A percentile compares a stretch with the other conserved stretches of the same genome.
Conservation (phyloP, 2,797 vertebrate genomes). For the Leptodactylus fallax region DNA sequence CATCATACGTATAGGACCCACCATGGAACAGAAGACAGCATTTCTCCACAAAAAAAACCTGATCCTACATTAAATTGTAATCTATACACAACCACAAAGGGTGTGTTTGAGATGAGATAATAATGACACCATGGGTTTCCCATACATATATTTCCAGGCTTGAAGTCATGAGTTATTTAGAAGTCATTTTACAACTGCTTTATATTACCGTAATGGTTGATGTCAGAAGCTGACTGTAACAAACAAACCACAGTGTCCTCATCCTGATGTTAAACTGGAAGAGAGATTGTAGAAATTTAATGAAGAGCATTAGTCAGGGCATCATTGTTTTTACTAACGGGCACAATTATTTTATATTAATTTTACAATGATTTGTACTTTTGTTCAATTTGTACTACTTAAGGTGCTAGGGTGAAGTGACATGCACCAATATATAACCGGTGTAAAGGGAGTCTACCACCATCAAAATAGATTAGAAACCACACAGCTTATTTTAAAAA, state of each 20-base stretch:
- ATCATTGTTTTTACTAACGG: not conserved
- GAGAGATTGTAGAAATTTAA: too few species aligned
- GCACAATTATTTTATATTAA: too few species aligned
- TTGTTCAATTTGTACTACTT: too few species aligned
- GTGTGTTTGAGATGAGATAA: not conserved
- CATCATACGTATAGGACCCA: not conserved
- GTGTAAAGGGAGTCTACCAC: too few species aligned
- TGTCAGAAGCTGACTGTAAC: not conserved
- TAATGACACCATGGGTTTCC: slow-evolving; percentile 5
- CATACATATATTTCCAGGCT: not conserved
- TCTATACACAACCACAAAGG: not conserved
- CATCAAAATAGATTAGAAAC: too few species aligned
- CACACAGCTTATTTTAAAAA: too few species aligned
- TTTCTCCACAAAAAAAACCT: not conserved
- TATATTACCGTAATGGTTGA: not conserved
- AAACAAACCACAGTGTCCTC: not conserved
- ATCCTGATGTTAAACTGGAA: not conserved
- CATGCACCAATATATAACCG: too few species aligned
- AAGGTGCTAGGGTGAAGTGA: too few species aligned
- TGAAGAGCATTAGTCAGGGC: too few species aligned
- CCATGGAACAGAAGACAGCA: not conserved
- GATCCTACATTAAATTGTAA: not conserved
- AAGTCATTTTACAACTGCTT: not conserved
- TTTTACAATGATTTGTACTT: too few species aligned
- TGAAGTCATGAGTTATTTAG: not conserved